Base-by-base conservation (phyloP, 1,140 invertebrate species). In the Mesaphorura yosii region DNA sequence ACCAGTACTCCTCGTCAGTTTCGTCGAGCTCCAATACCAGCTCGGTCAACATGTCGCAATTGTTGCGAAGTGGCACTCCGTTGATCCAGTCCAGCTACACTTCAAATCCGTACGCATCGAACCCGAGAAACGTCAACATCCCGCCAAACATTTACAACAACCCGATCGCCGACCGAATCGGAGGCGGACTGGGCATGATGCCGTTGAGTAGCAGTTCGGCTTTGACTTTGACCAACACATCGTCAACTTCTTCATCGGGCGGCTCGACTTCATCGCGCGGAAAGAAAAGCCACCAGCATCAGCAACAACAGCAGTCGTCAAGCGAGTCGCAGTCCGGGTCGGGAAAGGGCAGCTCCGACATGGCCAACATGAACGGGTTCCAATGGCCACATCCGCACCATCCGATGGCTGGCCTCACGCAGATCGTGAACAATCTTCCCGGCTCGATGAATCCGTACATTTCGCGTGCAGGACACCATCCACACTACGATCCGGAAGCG, bases 361-460 rank as follows among this genome's bases (percentile, higher is more conserved):
- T 39, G 20, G 15, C 31, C 3, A 14, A 51, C 19, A 15, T 56
- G 15, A 46, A 46, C 25, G 54, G 51, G 7, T 57, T 59, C 27
- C 55, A 58, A 25, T 63, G 61, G 61, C 61, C 61, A 5, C 60
- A 62, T 31, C 58, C 58, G 27, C n/a, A n/a, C n/a, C 51, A 53
- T 41, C 47, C 47, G 17, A 45, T 63, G 20, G 61, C 58, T 0
- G 55, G 54, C 25, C 23, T 63, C 7, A 47, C 57, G 2, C 61
- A 63, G 45, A 63, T 63, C 25, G 61, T 63, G 1, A 63, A 63
- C 28, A 57, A 50, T 38, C 57, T 63, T 29, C 61, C 61, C 38
- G 58, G 51, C 42, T 48, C 59, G 1, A 57, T 61, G 55, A 34
- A 34, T 34, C 31, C 31, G n/a, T 34, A 34, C n/a, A 34, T 34